Conservation (phyloP, 2,888 invertebrate genomes). For the Amphimallon solstitiale region DNA sequence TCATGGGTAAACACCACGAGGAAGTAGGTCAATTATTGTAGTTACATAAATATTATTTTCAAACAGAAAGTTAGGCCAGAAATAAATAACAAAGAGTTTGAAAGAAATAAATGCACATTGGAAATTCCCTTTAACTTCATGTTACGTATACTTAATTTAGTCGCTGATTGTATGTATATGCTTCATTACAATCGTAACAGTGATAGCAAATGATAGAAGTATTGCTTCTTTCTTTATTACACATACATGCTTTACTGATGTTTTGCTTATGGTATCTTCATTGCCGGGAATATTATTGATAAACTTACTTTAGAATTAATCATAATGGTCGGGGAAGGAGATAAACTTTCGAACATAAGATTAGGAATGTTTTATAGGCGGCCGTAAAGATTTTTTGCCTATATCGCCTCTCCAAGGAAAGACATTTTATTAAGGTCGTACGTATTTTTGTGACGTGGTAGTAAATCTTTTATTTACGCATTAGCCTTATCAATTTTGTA, state of each 20-base stretch:
- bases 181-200: too few relatives aligned
- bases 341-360: constrained; percentile 24
- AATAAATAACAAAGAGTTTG: too few relatives aligned
- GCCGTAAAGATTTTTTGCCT: constrained; percentile 26
- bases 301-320: constrained; percentile 5
- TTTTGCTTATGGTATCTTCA: background rate
- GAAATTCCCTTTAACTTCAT: too few relatives aligned
- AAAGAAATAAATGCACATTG: too few relatives aligned
- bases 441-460: constrained; percentile 28
- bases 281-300: background rate
- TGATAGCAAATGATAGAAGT: too few relatives aligned
- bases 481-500: constrained; percentile 32
- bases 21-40: too few relatives aligned
- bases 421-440: constrained; percentile 32
- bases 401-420: constrained; percentile 17
- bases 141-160: too few relatives aligned
- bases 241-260: background rate
- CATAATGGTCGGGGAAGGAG: background rate
- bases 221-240: too few relatives aligned
- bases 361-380: constrained; percentile 28
- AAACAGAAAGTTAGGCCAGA: too few relatives aligned
- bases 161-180: too few relatives aligned
- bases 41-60: too few relatives aligned
- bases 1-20: too few relatives aligned
- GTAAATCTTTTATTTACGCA: constrained; percentile 30